Evolutionary conservation across 2,888 invertebrate genomes (phyloP).

Genomic region (Folsomia candida): DNA sequence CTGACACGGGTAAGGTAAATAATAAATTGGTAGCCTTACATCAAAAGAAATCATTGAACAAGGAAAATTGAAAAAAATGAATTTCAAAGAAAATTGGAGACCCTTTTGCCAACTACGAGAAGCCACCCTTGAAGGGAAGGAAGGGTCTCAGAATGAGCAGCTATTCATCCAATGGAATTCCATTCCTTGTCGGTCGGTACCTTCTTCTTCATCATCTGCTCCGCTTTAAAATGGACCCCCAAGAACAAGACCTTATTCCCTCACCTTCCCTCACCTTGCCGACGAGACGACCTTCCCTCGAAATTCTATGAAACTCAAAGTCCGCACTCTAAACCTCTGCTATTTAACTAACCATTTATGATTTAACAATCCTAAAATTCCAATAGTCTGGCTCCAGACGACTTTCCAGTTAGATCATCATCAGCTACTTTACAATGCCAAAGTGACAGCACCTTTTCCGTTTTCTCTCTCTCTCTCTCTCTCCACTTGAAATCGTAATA

Average conservation of each 20-base stretch:
- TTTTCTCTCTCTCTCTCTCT: too few relatives aligned
- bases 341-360: constrained; percentile 4
- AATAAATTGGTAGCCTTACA: background rate
- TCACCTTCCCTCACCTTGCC: background rate
- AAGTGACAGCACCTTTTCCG: background rate
- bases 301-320: background rate
- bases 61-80: background rate
- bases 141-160: background rate
- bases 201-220: background rate
- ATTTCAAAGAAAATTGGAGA: background rate
- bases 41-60: background rate
- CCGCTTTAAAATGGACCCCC: background rate
- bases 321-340: background rate
- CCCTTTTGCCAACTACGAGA: background rate
- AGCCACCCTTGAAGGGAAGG: constrained; percentile 1
- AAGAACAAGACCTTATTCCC: background rate
- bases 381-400: background rate
- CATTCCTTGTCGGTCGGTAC: background rate
- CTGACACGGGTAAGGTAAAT: background rate
- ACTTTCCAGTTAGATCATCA: background rate
- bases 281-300: background rate
- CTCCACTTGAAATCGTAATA: background rate
- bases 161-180: constrained; percentile 5
- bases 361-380: constrained; percentile 5
- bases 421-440: background rate